Conservation (phyloP, 2,797 vertebrate genomes). For the Chelidonichthys spinosus region DNA sequence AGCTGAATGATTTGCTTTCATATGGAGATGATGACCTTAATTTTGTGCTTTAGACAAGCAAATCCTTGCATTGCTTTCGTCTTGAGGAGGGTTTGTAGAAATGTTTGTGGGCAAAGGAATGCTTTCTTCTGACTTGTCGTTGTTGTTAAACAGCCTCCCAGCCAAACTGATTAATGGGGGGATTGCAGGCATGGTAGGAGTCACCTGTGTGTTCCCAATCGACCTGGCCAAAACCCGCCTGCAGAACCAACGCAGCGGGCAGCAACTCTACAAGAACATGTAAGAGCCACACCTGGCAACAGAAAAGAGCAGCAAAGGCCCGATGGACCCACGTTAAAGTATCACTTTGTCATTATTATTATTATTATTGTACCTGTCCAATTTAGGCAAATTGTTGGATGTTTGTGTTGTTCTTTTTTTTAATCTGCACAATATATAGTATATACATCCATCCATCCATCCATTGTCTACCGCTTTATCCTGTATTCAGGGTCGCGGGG, state of each 20-base stretch:
- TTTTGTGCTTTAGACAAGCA: neutral
- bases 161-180: slow-evolving; percentile 91
- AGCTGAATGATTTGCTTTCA: neutral
- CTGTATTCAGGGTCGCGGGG: no score
- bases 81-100: slow-evolving; percentile 1
- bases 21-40: neutral
- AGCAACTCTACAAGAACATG: slow-evolving; percentile 89
- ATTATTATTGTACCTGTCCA: no score
- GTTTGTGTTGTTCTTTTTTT: no score
- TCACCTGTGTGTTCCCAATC: slow-evolving; percentile 91
- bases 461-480: no score
- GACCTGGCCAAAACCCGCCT: slow-evolving; percentile 90
- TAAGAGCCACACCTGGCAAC: slow-evolving; percentile 55
- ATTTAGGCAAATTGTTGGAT: no score
- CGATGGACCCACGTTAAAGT: no score
- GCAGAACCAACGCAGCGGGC: slow-evolving; percentile 89
- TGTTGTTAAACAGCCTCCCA: slow-evolving; percentile 80
- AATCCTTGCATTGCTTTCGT: neutral
- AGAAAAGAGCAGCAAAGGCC: neutral
- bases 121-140: slow-evolving; percentile 31
- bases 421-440: no score
- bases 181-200: slow-evolving; percentile 88
- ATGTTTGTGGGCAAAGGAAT: neutral
- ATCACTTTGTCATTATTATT: no score
- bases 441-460: no score